Percentiles rank a stretch among this genome's conserved stretches.
phyloP scores from a whole-genome alignment of 1,140 invertebrate species.

The Drosophila neocordata region DNA sequence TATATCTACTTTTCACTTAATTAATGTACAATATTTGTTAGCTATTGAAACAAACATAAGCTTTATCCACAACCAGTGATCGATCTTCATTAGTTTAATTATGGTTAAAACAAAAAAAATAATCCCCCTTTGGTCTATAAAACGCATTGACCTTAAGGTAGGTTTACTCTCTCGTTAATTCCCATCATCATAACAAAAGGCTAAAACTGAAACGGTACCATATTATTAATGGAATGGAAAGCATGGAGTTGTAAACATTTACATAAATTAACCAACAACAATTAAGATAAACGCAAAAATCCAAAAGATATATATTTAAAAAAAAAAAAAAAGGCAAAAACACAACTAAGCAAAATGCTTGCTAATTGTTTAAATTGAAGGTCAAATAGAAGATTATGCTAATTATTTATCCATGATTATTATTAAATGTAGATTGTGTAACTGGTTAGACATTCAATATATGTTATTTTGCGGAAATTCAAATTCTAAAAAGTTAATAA shows the following conservation, averaged over 20 bases:
- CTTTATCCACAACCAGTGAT: slow-evolving; percentile 2
- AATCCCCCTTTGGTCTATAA: slow-evolving; percentile 30
- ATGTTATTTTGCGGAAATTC: slow-evolving; percentile 18
- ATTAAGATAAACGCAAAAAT: slow-evolving; percentile 49
- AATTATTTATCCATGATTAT: slow-evolving; percentile 29
- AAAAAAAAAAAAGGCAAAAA: slow-evolving; percentile 13
- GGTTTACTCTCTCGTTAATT: slow-evolving; percentile 30
- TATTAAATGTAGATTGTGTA: slow-evolving; percentile 30
- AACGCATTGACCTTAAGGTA: slow-evolving; percentile 29
- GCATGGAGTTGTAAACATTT: slow-evolving; percentile 54
- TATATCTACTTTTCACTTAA: slow-evolving; percentile 37
- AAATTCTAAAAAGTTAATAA: too few relatives aligned
- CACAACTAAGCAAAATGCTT: slow-evolving; percentile 34
- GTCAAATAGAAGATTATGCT: slow-evolving; percentile 36
- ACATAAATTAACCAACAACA: slow-evolving; percentile 55
- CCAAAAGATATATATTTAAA: too few relatives aligned
- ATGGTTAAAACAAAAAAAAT: slow-evolving; percentile 26
- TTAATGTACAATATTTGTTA: slow-evolving; percentile 38
- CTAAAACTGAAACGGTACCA: slow-evolving; percentile 24
- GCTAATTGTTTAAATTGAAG: slow-evolving; percentile 57
- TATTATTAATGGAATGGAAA: slow-evolving; percentile 42
- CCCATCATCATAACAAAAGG: slow-evolving; percentile 19
- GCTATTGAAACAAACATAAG: slow-evolving; percentile 19
- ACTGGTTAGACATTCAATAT: slow-evolving; percentile 3
- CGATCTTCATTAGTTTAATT: slow-evolving; percentile 44